phyloP scores from a whole-genome alignment of 2,797 vertebrate species.

The Buceros bicornis region DNA sequence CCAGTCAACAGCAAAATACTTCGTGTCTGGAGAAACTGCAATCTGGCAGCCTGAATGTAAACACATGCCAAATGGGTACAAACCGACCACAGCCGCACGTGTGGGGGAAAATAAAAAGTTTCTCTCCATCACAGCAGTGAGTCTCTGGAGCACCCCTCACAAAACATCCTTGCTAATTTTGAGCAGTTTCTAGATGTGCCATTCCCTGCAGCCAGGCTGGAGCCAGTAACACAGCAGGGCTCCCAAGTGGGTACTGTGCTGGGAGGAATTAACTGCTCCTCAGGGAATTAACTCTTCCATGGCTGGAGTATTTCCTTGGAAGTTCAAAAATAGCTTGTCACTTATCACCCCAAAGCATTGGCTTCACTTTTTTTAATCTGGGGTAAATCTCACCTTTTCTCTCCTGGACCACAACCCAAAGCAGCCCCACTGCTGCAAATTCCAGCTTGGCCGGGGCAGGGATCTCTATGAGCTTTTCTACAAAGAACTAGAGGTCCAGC shows the following conservation, averaged over 20 bases:
- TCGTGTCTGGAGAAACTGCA: conserved; percentile 64
- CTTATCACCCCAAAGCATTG: neutral
- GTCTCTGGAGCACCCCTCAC: neutral
- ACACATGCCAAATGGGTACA: neutral
- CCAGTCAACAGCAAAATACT: conserved; percentile 65
- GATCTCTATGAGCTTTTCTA: neutral
- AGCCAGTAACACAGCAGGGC: neutral
- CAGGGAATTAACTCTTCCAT: neutral
- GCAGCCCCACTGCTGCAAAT: neutral
- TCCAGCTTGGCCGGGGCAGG: neutral
- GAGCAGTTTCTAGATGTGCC: neutral
- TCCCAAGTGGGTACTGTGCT: neutral
- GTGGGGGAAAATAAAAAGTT: neutral
- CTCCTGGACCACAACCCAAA: neutral
- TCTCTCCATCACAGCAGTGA: neutral
- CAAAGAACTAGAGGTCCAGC: neutral
- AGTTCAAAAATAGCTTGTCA: neutral
- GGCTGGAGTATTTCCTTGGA: neutral
- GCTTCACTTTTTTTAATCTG: neutral
- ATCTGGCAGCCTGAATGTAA: conserved; percentile 73
- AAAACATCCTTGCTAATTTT: neutral
- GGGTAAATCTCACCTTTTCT: neutral
- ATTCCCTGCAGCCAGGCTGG: neutral
- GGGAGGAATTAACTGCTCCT: neutral
- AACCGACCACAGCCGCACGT: fast-evolving